Percentiles rank a stretch among this genome's conserved stretches.
Conservation (phyloP, 2,113 vertebrate genomes). For the Galemys pyrenaicus region DNA sequence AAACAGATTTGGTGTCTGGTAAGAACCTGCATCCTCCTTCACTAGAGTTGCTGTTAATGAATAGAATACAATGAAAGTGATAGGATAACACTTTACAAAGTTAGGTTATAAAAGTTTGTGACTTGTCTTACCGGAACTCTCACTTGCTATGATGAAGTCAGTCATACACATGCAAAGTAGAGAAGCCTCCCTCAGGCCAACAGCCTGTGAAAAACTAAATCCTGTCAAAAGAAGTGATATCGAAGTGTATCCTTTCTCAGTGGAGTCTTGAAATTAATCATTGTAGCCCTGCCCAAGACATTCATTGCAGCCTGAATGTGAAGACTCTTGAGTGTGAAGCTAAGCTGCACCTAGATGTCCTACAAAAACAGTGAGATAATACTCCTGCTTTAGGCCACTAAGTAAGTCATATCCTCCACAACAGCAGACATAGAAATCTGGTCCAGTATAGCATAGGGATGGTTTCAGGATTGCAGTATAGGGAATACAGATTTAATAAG, state of each 20-base stretch:
- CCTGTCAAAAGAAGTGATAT: neutral
- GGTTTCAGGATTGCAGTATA: no score
- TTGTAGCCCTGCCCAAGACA: neutral
- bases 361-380: constrained; percentile 14
- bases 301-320: neutral
- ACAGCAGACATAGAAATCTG: no score
- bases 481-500: no score
- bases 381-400: neutral
- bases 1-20: neutral
- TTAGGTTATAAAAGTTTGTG: constrained; percentile 19
- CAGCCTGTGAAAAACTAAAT: neutral
- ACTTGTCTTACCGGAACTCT: constrained; percentile 29
- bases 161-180: neutral
- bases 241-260: neutral
- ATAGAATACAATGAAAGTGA: constrained; percentile 18
- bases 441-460: no score
- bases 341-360: neutral
- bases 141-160: constrained; percentile 27
- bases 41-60: constrained; percentile 41
- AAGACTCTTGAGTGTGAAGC: neutral
- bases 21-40: neutral
- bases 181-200: neutral
- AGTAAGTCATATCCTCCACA: neutral
- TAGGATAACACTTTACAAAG: neutral
- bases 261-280: neutral